Evolutionary conservation across 2,113 vertebrate genomes (phyloP).

Genomic region (Pyxicephalus adspersus): DNA sequence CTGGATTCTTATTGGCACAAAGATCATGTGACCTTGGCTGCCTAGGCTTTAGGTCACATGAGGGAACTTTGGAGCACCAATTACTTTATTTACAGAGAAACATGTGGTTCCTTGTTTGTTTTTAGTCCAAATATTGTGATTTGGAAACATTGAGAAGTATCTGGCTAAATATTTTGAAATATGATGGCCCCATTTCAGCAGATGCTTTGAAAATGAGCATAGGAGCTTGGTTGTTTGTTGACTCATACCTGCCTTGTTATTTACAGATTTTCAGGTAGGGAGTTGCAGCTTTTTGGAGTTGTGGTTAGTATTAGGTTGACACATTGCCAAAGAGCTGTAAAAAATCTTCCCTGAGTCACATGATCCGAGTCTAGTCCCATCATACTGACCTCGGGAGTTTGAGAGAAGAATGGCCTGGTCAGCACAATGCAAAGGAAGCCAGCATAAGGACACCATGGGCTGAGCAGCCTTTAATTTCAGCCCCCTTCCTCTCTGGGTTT

Average conservation of each 20-base stretch:
- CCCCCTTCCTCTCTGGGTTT: constrained; percentile 39
- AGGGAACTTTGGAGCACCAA: no score
- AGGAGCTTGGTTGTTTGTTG: not conserved
- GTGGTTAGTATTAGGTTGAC: not conserved
- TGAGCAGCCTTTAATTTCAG: constrained; percentile 29
- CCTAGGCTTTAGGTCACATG: no score
- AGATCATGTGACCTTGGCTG: no score
- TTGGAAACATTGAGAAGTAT: no score
- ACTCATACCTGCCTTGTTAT: not conserved
- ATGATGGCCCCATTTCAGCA: no score
- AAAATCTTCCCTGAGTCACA: not conserved
- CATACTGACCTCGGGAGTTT: not conserved
- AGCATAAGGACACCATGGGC: not conserved
- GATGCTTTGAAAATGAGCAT: no score
- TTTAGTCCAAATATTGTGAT: no score
- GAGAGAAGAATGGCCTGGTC: not conserved
- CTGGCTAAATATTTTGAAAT: no score
- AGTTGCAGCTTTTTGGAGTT: not conserved
- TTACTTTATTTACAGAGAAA: no score
- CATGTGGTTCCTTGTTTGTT: no score
- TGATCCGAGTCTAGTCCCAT: not conserved
- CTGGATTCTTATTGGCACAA: no score
- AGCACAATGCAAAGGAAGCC: constrained; percentile 26
- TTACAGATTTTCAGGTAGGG: constrained; percentile 8
- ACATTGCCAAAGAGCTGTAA: not conserved